Conservation (phyloP, 35 echinoderm and acorn worm genomes). For the Ophioderma brevispina region DNA sequence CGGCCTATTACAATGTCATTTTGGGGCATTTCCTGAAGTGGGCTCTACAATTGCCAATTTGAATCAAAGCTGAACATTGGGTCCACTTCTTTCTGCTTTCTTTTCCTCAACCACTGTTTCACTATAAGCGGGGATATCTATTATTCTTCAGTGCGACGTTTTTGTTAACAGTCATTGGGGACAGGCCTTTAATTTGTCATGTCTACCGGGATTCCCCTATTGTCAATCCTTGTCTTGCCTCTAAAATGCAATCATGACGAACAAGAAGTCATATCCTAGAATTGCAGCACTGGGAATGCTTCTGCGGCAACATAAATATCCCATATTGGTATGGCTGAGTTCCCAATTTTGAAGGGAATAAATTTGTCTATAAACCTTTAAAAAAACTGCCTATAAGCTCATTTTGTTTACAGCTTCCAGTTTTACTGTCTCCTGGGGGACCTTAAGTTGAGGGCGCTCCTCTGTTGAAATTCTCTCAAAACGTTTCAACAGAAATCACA, state of each 20-base stretch:
- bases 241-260: constrained; percentile 34
- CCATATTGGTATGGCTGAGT: constrained; percentile 9
- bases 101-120: too few species aligned
- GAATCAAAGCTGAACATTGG: too few species aligned
- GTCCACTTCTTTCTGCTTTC: too few species aligned
- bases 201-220: too few species aligned
- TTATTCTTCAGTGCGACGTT: too few species aligned
- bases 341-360: not conserved
- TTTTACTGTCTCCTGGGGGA: not conserved
- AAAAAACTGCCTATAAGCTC: not conserved
- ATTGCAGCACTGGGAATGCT: constrained; percentile 16
- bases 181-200: too few species aligned
- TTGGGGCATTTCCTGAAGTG: too few species aligned
- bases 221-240: constrained; percentile 6
- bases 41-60: too few species aligned
- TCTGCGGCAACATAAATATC: constrained; percentile 33
- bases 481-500: not conserved
- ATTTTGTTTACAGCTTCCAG: too few species aligned
- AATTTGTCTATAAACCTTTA: not conserved
- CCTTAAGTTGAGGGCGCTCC: not conserved
- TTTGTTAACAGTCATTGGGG: too few species aligned
- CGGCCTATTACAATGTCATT: too few species aligned
- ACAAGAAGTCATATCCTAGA: constrained; percentile 58
- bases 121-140: too few species aligned
- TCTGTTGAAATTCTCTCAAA: not conserved